Base-by-base conservation (phyloP, 2,113 vertebrate genomes). In the Chaenocephalus aceratus region DNA sequence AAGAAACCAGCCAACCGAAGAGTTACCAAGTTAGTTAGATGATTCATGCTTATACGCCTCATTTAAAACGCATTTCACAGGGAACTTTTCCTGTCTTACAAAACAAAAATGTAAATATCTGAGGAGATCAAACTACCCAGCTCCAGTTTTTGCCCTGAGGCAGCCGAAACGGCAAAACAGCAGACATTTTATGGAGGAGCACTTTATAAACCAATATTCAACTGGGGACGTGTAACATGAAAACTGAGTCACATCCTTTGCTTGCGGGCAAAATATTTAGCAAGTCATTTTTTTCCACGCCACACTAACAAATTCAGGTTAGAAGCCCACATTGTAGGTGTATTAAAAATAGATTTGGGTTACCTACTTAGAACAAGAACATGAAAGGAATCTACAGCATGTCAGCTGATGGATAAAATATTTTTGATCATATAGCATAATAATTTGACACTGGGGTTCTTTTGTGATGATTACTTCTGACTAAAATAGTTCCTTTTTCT, bases 261-360 rank as follows among this genome's bases (percentile, higher is more conserved):
- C 91, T 90, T 77, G 45, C 80, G 86, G 92, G 84, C 84, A 90
- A 78, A 91, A 81, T 86, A 88, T 84, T 89, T 84, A 81, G 73
- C 65, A 76, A 68, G 64, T 77, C 46, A 53, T 85, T 71, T 41
- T 76, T 61, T 61, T 73, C 18, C 51, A 81, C 1, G 36, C 52
- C 48, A 58, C 44, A 14, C 65, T 65, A 64, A 83, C 84, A 85
- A 76, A 92, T 86, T 86, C 48, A 4, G 56, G 78, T 85, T 74
- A 77, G 66, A 74, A 69, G 51, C 48, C 44, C 58, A 74, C 52
- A 59, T 75, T 77, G 69, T 74, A 85, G 46, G 61, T 76, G 76
- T 67, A 72, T 78, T 82, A 79, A 83, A 80, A 72, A 56, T 72
- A 72, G 54, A 76, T 83, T 72, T 72, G 3, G 44, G 76, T 61